Evolutionary conservation across 2,113 vertebrate species (phyloP).

Genomic region (Perccottus glenii): DNA sequence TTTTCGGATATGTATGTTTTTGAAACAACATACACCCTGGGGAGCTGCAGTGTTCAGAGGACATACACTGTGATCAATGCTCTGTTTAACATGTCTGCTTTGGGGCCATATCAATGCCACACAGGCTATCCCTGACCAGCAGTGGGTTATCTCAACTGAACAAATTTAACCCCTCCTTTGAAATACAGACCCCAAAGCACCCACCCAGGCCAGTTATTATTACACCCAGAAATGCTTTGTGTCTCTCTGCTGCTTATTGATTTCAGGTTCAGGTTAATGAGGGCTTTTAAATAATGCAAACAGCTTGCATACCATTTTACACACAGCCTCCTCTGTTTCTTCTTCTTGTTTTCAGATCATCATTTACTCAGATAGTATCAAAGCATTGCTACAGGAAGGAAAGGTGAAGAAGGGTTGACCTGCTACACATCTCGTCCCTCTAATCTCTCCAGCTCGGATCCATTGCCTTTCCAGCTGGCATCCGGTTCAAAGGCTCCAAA

Average conservation of each 20-base stretch:
- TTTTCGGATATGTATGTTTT: not conserved
- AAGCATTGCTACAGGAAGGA: slow-evolving; percentile 5
- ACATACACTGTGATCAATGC: slow-evolving; percentile 24
- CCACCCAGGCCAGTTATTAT: slow-evolving; percentile 12
- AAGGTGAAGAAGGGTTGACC: slow-evolving; percentile 7
- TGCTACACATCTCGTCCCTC: not conserved
- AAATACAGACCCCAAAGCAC: slow-evolving; percentile 25
- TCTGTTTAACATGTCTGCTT: slow-evolving; percentile 47
- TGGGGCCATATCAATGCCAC: slow-evolving; percentile 46
- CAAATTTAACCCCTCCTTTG: slow-evolving; percentile 37
- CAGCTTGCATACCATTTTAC: slow-evolving; percentile 8
- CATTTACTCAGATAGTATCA: slow-evolving; percentile 19
- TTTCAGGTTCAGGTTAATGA: slow-evolving; percentile 73
- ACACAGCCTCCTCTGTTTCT: not conserved
- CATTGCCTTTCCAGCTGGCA: slow-evolving; percentile 29
- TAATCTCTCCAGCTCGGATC: slow-evolving; percentile 41
- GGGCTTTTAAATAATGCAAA: slow-evolving; percentile 75
- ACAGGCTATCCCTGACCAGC: slow-evolving; percentile 41
- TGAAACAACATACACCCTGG: slow-evolving; percentile 16
- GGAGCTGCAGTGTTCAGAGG: slow-evolving; percentile 14
- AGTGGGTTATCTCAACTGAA: slow-evolving; percentile 47
- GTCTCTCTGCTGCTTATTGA: slow-evolving; percentile 54
- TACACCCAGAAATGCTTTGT: slow-evolving; percentile 37
- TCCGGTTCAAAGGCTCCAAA: slow-evolving; percentile 43
- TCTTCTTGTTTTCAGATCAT: slow-evolving; percentile 13